Evolutionary conservation across 2,113 vertebrate genomes (phyloP).

Genomic region (Microtus richardsoni): DNA sequence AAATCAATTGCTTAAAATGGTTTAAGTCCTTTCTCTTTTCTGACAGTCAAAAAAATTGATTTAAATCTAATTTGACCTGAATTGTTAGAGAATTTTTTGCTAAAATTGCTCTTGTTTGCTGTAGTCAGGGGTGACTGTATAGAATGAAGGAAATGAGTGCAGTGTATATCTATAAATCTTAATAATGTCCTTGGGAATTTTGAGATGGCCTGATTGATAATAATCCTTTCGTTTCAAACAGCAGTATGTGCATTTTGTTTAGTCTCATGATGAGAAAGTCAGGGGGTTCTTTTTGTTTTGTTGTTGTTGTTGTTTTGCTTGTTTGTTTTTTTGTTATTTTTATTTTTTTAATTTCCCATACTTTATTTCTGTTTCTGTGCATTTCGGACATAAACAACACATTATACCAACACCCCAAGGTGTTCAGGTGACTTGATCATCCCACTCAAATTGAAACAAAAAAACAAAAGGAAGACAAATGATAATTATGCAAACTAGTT

Average conservation of each 20-base stretch:
- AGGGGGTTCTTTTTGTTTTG: too few relatives aligned
- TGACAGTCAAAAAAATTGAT: background rate
- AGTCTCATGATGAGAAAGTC: background rate
- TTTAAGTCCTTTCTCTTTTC: background rate
- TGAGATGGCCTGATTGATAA: background rate
- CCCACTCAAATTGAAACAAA: background rate
- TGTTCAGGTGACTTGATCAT: background rate
- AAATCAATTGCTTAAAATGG: background rate
- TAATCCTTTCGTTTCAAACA: background rate
- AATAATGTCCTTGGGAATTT: background rate
- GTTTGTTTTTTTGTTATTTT: too few relatives aligned
- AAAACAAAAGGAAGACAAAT: background rate
- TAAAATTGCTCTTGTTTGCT: conserved; percentile 42
- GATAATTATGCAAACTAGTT: background rate
- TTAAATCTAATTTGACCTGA: background rate
- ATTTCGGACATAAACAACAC: background rate
- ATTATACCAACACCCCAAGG: background rate
- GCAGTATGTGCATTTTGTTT: background rate
- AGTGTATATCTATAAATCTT: background rate
- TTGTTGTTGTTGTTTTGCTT: too few relatives aligned
- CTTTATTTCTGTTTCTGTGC: background rate
- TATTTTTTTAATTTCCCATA: too few relatives aligned
- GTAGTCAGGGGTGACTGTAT: background rate
- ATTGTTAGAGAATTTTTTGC: conserved; percentile 14
- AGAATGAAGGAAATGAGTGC: background rate